Conservation (phyloP, 1,140 invertebrate species). For the Solen grandis region DNA sequence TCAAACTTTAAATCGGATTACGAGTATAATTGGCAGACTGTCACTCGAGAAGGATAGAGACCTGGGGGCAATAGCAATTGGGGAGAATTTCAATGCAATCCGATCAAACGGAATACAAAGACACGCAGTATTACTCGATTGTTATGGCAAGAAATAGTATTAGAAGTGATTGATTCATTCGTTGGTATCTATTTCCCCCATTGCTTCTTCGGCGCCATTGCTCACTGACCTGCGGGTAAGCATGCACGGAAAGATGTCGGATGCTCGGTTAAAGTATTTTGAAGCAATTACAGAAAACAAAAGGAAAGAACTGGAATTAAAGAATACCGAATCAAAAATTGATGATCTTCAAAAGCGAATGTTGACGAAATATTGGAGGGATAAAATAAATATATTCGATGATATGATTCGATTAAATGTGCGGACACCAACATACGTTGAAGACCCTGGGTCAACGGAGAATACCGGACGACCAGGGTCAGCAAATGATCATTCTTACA, state of each 20-base stretch:
- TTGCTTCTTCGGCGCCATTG: too few relatives aligned
- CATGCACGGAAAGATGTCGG: slow-evolving; percentile 22
- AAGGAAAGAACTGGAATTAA: slow-evolving; percentile 32
- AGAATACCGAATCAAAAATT: slow-evolving; percentile 38
- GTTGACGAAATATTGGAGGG: slow-evolving; percentile 52
- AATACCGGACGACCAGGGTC: neutral
- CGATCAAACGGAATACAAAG: too few relatives aligned
- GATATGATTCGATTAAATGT: slow-evolving; percentile 56
- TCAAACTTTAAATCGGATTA: too few relatives aligned
- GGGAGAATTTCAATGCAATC: too few relatives aligned
- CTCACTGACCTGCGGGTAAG: too few relatives aligned
- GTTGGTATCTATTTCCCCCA: too few relatives aligned
- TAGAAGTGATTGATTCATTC: too few relatives aligned
- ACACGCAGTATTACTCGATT: too few relatives aligned
- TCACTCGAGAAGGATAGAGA: too few relatives aligned
- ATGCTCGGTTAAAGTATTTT: slow-evolving; percentile 44
- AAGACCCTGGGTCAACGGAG: neutral
- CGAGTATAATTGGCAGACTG: too few relatives aligned
- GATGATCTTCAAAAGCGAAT: slow-evolving; percentile 49
- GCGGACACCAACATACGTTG: slow-evolving; percentile 39
- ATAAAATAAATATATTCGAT: slow-evolving; percentile 49
- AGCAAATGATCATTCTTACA: neutral
- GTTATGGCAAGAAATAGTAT: too few relatives aligned
- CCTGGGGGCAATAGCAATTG: too few relatives aligned
- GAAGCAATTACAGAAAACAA: slow-evolving; percentile 50